Conservation (phyloP, 2,113 vertebrate species). For the Dascyllus trimaculatus region DNA sequence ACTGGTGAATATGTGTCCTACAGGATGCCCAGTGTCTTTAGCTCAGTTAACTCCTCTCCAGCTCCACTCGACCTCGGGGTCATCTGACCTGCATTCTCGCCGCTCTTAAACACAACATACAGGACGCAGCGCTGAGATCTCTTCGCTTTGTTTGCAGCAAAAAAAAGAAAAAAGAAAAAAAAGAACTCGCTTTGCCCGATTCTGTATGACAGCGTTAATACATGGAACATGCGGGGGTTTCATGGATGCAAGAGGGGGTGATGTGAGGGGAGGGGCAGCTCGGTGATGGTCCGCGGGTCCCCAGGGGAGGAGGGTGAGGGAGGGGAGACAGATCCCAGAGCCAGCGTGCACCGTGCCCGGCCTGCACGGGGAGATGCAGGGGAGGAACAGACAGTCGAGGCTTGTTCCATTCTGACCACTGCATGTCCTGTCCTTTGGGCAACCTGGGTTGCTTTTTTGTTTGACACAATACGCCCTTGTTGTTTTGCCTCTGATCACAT, state of each 20-base stretch:
- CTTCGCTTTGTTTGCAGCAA: not conserved
- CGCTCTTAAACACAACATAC: not conserved
- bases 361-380: slow-evolving; percentile 5
- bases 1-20: slow-evolving; percentile 3
- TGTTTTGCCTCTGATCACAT: not conserved
- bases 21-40: slow-evolving; percentile 10
- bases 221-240: slow-evolving; percentile 37
- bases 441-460: slow-evolving; percentile 6
- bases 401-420: slow-evolving; percentile 28
- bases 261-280: slow-evolving; percentile 41
- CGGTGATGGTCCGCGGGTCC: slow-evolving; percentile 41
- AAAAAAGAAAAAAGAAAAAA: not conserved
- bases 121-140: not conserved
- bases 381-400: slow-evolving; percentile 12
- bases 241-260: slow-evolving; percentile 31
- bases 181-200: slow-evolving; percentile 30
- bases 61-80: not conserved
- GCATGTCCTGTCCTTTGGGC: not conserved
- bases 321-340: slow-evolving; percentile 39
- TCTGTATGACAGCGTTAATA: slow-evolving; percentile 38
- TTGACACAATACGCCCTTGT: not conserved
- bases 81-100: slow-evolving; percentile 40
- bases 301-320: not conserved
- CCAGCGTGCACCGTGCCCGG: slow-evolving; percentile 32
- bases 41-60: slow-evolving; percentile 1